Conservation (phyloP, 2,113 vertebrate genomes). For the Ahaetulla prasina region DNA sequence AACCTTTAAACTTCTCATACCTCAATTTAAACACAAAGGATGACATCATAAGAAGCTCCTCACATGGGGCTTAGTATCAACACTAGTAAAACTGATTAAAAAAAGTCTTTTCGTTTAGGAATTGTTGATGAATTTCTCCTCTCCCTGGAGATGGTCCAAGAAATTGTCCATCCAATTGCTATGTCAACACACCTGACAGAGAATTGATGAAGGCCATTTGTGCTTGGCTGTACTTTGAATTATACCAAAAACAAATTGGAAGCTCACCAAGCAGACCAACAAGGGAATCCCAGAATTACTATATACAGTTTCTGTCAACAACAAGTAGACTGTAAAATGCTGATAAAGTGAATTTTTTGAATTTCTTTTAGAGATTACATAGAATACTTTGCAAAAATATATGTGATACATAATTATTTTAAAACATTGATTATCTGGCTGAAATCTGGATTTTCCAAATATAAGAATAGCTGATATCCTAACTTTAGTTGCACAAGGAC, state of each 20-base stretch:
- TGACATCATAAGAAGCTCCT: background rate
- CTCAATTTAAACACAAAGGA: background rate
- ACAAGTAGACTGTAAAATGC: background rate
- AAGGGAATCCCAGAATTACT: background rate
- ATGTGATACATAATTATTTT: background rate
- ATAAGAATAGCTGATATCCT: background rate
- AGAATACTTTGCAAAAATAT: background rate
- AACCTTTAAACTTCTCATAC: background rate
- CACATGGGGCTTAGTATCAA: background rate
- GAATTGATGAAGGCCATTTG: background rate
- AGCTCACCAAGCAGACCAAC: background rate
- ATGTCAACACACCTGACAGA: background rate
- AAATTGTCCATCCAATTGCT: background rate
- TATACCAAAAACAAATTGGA: background rate
- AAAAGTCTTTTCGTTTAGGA: background rate
- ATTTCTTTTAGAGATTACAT: background rate
- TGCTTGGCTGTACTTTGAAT: background rate
- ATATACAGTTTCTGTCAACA: background rate
- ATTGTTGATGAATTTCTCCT: background rate
- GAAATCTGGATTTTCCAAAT: background rate
- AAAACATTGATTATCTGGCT: background rate
- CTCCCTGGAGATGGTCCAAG: background rate
- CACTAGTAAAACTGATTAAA: background rate
- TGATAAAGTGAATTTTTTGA: background rate
- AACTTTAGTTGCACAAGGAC: background rate